phyloP scores from a whole-genome alignment of 2,888 invertebrate species.

The Ryuthela nishihirai region DNA sequence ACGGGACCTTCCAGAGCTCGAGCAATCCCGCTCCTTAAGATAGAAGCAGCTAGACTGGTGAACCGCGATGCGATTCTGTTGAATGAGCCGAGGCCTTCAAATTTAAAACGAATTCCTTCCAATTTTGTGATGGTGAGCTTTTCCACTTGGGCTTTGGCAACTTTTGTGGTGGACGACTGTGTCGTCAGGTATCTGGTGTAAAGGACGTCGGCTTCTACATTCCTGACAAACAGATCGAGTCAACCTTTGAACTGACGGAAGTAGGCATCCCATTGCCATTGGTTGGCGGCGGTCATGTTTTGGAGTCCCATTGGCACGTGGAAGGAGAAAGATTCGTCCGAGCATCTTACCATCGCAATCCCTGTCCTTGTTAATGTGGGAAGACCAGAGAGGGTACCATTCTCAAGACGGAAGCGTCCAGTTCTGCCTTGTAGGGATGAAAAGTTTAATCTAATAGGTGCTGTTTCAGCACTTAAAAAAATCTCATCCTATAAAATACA shows the following conservation, averaged over 20 bases:
- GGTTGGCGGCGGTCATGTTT: constrained; percentile 19
- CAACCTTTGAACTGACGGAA: constrained; percentile 18
- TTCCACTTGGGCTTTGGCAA: constrained; percentile 14
- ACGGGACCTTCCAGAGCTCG: constrained; percentile 19
- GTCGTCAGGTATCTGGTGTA: too few relatives aligned
- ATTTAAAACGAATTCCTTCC: constrained; percentile 16
- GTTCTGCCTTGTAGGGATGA: too few relatives aligned
- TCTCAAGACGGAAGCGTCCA: constrained; percentile 22
- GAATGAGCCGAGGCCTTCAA: constrained; percentile 17
- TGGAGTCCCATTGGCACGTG: constrained; percentile 14
- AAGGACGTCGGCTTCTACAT: constrained; percentile 14
- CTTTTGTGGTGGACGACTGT: too few relatives aligned
- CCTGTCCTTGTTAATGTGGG: constrained; percentile 5
- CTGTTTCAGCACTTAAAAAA: too few relatives aligned
- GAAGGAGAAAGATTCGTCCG: constrained; percentile 15
- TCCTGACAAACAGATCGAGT: constrained; percentile 9
- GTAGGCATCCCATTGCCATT: constrained; percentile 20
- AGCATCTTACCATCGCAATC: constrained; percentile 15
- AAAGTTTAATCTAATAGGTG: too few relatives aligned
- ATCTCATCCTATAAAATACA: too few relatives aligned
- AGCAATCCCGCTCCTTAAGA: constrained; percentile 15
- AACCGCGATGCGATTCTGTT: constrained; percentile 17
- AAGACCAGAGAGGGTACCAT: constrained; percentile 19
- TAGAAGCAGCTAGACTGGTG: constrained; percentile 8
- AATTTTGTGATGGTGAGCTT: constrained; percentile 15